phyloP scores from a whole-genome alignment of 1,140 invertebrate genomes.

The Drosophila triauraria region DNA sequence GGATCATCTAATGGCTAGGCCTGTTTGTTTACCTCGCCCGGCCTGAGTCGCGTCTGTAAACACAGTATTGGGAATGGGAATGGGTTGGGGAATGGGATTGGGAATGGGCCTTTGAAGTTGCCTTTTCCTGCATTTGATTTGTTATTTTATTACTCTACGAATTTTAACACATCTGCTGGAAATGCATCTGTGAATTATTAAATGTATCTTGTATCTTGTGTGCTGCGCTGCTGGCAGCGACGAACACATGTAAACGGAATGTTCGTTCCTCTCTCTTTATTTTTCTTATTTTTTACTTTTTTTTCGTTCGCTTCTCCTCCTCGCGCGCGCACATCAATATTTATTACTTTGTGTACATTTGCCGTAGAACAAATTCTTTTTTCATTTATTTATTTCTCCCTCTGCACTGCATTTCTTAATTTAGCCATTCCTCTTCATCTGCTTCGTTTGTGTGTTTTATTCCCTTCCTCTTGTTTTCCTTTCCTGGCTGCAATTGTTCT shows the following conservation, averaged over 20 bases:
- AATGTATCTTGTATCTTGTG: constrained; percentile 72
- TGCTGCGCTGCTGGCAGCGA: constrained; percentile 16
- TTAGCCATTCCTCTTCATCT: constrained; percentile 63
- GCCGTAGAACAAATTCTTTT: constrained; percentile 74
- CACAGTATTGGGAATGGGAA: constrained; percentile 37
- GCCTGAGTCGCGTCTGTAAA: constrained; percentile 78
- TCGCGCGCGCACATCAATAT: constrained; percentile 75
- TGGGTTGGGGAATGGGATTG: constrained; percentile 10
- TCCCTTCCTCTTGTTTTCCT: constrained; percentile 8
- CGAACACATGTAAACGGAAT: constrained; percentile 77
- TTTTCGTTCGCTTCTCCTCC: constrained; percentile 12
- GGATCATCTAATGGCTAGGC: constrained; percentile 5
- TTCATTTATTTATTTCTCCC: constrained; percentile 76
- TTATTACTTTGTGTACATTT: constrained; percentile 80
- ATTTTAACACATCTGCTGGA: constrained; percentile 85
- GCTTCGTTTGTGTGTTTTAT: constrained; percentile 37
- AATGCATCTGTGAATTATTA: constrained; percentile 85
- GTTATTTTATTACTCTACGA: constrained; percentile 85
- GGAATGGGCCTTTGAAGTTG: constrained; percentile 52
- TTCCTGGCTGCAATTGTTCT: constrained; percentile 41
- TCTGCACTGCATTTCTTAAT: constrained; percentile 80
- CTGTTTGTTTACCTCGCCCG: constrained; percentile 65
- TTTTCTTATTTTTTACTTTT: constrained; percentile 23
- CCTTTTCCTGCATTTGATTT: constrained; percentile 74
- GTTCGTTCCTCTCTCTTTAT: constrained; percentile 41